Conservation (phyloP, 2,113 vertebrate genomes). For the Carassius carassius region DNA sequence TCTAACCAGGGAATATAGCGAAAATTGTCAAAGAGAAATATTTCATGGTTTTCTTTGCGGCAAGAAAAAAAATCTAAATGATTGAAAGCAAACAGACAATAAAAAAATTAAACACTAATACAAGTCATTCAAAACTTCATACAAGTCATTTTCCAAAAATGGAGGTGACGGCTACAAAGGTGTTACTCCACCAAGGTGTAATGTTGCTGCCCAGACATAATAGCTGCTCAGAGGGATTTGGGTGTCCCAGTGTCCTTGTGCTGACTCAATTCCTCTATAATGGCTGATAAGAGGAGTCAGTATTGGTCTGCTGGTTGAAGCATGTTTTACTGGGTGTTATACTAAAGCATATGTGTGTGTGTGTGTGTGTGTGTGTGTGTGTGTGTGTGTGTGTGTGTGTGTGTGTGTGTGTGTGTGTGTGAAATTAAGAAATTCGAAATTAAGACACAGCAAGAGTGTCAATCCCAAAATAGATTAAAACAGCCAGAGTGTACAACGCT, state of each 20-base stretch:
- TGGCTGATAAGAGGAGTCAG: slow-evolving; percentile 11
- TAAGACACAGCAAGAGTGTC: background rate
- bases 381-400: background rate
- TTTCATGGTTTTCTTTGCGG: background rate
- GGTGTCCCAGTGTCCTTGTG: background rate
- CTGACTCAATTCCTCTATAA: background rate
- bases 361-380: background rate
- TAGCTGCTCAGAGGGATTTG: background rate
- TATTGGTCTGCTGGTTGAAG: background rate
- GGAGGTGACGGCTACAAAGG: slow-evolving; percentile 1
- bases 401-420: background rate
- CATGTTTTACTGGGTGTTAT: background rate
- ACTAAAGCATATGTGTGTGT: background rate
- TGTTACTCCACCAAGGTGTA: background rate
- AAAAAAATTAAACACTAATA: background rate
- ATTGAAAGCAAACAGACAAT: background rate
- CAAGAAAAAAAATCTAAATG: background rate
- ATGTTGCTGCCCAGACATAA: background rate
- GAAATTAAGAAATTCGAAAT: background rate
- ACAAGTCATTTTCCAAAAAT: background rate
- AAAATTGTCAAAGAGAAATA: background rate
- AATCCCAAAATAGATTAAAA: background rate
- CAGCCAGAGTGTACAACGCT: too few relatives aligned
- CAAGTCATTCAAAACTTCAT: background rate
- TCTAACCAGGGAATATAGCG: background rate